A percentile compares a stretch with the other conserved stretches of the same genome.
Conservation (phyloP, 2,113 vertebrate genomes). For the Semnornis frantzii region DNA sequence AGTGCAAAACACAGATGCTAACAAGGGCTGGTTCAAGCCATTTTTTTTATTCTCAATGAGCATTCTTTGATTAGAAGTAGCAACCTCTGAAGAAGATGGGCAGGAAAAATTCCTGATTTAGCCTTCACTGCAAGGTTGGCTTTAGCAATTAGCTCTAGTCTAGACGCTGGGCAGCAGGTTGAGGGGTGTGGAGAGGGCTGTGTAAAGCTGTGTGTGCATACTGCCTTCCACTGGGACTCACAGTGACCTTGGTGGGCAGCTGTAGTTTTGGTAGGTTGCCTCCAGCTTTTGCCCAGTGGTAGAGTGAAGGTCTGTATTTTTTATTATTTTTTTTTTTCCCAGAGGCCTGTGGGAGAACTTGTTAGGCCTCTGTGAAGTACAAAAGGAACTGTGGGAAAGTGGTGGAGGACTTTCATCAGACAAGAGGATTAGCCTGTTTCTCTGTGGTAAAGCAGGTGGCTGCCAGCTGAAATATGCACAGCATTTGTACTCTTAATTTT, state of each 20-base stretch:
- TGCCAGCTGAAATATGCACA: constrained; percentile 50
- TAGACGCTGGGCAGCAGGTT: not conserved
- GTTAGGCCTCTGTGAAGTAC: not conserved
- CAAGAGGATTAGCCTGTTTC: constrained; percentile 48
- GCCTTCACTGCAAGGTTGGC: not conserved
- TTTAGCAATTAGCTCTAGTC: not conserved
- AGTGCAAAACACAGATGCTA: not conserved
- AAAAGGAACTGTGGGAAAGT: constrained; percentile 65
- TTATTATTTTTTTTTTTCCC: not conserved
- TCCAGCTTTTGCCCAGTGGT: not conserved
- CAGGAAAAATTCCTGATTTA: not conserved
- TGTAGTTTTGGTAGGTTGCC: not conserved
- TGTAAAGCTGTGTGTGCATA: not conserved
- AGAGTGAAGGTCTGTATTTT: not conserved
- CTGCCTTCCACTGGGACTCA: not conserved
- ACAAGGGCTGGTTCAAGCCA: not conserved
- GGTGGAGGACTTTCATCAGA: constrained; percentile 52
- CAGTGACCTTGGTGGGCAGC: not conserved
- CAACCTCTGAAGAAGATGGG: not conserved
- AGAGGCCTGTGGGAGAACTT: not conserved
- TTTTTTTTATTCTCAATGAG: not conserved
- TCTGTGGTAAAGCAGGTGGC: constrained; percentile 52
- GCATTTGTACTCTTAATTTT: constrained; percentile 54
- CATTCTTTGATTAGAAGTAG: not conserved
- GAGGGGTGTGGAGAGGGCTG: not conserved